Evolutionary conservation across 2,888 invertebrate species (phyloP), one percentile per base, ranked within the genome.

Genomic region (Gastrophysa polygoni): DNA sequence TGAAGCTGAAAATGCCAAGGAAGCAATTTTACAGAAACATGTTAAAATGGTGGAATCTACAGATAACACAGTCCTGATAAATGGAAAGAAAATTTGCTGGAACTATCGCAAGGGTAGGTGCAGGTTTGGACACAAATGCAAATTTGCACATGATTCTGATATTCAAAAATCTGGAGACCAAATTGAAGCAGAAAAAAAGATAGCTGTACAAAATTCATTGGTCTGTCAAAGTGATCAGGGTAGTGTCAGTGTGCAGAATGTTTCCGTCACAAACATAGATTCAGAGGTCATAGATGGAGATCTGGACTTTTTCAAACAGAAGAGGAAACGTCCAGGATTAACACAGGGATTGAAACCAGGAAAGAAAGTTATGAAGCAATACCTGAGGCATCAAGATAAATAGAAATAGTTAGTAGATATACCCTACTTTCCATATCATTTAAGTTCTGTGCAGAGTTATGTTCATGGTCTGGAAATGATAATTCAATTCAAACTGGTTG

Each of bases 31-130:
- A 34, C 75, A 74, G 21, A 67, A 67, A 38, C 67, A 67, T 28
- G 67, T 64, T 8, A 67, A 67, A 52, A 67, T 67, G 67, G 64
- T 67, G n/a, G 62, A 62, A 18, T 57, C 58, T 34, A 96, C 88
- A 78, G 88, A 88, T 68, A 87, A 89, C n/a, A 71, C 77, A 5
- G 87, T 88, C 73, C 88, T 89, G 81, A 92, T 93, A 71, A 94
- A 94, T 77, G 94, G 93, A 0, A 92, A 91, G 75, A 92, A 91
- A 78, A 91, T 96, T 64, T 96, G 96, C 81, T 96, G 94, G 93
- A 96, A 94, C 82, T 94, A 95, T 78, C 85, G 93, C 34, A 95
- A 94, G 78, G 95, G 96, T 1, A 86, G 91, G 28, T 96, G 96
- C 79, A 86, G 93, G 54, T 95, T 95, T 82, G 96, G 96, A 0